A percentile compares a stretch with the other conserved stretches of the same genome.
phyloP scores from a whole-genome alignment of 2,888 invertebrate species.

The Biston stratarius region DNA sequence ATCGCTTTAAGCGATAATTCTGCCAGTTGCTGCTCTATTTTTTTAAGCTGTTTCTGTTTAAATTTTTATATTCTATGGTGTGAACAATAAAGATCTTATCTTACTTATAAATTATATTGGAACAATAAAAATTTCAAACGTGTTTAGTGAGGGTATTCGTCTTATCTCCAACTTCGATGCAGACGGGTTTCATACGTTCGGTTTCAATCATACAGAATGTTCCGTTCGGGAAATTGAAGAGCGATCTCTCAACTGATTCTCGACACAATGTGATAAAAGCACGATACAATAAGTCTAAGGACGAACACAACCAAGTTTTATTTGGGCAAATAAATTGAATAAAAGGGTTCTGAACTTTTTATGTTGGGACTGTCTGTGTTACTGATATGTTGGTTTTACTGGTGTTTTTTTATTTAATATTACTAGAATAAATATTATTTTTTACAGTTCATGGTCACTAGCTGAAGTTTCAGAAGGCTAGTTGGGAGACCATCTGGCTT shows the following conservation, averaged over 20 bases:
- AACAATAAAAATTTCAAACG: neutral
- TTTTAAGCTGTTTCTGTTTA: too few species aligned
- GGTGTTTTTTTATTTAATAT: neutral
- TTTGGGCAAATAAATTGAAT: slow-evolving; percentile 17
- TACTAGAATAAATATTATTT: too few species aligned
- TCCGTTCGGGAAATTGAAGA: slow-evolving; percentile 41
- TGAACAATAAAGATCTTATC: too few species aligned
- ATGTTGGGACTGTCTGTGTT: too few species aligned
- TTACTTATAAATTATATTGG: too few species aligned
- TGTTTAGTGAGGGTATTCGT: neutral
- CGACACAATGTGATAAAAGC: slow-evolving; percentile 31
- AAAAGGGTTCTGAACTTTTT: slow-evolving; percentile 1
- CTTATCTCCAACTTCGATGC: slow-evolving; percentile 18
- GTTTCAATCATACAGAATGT: slow-evolving; percentile 44
- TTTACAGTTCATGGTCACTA: too few species aligned
- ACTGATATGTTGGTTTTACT: too few species aligned
- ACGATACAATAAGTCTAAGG: slow-evolving; percentile 29
- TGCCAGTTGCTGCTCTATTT: too few species aligned
- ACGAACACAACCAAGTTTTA: slow-evolving; percentile 9
- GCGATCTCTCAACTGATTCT: slow-evolving; percentile 39
- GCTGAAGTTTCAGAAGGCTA: too few species aligned
- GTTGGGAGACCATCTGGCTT: too few species aligned
- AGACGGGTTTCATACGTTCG: slow-evolving; percentile 23
- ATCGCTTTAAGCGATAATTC: too few species aligned
- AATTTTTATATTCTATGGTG: too few species aligned